phyloP scores from a whole-genome alignment of 2,113 vertebrate genomes.

The Actenoides hombroni region DNA sequence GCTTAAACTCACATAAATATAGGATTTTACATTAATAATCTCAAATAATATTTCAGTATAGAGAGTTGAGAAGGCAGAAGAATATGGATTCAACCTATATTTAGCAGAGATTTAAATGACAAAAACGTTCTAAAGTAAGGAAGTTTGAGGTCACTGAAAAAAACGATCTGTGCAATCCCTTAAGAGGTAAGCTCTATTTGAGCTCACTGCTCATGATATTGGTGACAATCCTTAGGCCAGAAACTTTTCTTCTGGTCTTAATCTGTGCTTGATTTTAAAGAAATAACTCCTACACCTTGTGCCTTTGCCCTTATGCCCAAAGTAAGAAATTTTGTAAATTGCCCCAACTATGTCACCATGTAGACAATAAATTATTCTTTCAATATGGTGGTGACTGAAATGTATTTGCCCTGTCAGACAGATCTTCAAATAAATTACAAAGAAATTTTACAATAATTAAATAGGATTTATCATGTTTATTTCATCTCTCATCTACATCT shows the following conservation, averaged over 20 bases:
- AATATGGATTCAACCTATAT: background rate
- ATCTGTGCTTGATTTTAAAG: background rate
- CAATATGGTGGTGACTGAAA: background rate
- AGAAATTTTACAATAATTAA: background rate
- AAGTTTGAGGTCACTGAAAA: background rate
- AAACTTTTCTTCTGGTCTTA: background rate
- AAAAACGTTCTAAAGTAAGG: background rate
- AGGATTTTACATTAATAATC: background rate
- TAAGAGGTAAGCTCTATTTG: background rate
- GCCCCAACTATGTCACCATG: fast-evolving
- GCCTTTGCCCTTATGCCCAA: background rate
- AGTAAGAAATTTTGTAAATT: background rate
- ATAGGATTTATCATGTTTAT: background rate
- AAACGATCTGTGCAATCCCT: background rate
- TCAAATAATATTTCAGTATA: background rate
- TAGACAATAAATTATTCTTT: background rate
- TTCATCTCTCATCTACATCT: background rate
- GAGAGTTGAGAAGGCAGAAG: background rate
- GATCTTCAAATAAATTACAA: background rate
- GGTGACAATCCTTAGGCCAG: background rate
- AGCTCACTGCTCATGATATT: background rate
- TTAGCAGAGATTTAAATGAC: background rate
- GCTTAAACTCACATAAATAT: background rate
- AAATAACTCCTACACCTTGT: background rate
- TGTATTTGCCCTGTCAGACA: fast-evolving